These are phyloP conservation scores for Pediacus dermestoides DNA, from an alignment of 2,888 invertebrate genomes.

Conservation along the genomic window DNA sequence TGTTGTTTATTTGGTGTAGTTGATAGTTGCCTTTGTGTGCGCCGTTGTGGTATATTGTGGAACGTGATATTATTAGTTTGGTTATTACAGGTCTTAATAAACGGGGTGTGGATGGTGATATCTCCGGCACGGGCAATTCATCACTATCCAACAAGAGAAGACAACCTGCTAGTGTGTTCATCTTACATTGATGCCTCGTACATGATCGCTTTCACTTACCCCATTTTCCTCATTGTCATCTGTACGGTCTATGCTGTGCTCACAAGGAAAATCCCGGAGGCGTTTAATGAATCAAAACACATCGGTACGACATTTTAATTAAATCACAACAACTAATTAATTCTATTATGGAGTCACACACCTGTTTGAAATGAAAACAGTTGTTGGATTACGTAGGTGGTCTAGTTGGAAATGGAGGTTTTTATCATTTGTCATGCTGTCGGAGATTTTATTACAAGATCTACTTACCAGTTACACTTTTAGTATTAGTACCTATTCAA, in stretches of 20 bases:
- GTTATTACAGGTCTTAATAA: slow-evolving; percentile 69
- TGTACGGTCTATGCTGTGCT: slow-evolving; percentile 96
- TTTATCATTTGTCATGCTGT: too few relatives aligned
- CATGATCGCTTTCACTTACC: slow-evolving; percentile 92
- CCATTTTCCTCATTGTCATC: slow-evolving; percentile 82
- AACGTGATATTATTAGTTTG: slow-evolving; percentile 10
- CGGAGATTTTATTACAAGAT: too few relatives aligned
- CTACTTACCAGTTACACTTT: too few relatives aligned
- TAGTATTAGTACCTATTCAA: too few relatives aligned
- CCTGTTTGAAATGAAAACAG: too few relatives aligned
- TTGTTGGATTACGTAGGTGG: too few relatives aligned
- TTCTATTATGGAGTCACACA: too few relatives aligned
- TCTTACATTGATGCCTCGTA: slow-evolving; percentile 90
- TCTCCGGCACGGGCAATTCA: slow-evolving; percentile 85
- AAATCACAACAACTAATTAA: too few relatives aligned
- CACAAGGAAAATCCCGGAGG: slow-evolving; percentile 95
- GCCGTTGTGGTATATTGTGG: not conserved
- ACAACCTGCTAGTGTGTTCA: slow-evolving; percentile 89
- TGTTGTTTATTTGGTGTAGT: too few relatives aligned
- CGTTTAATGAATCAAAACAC: slow-evolving; percentile 97
- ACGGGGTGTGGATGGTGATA: slow-evolving; percentile 88
- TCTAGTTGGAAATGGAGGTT: too few relatives aligned
- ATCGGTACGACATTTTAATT: slow-evolving; percentile 87
- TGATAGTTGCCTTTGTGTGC: too few relatives aligned
- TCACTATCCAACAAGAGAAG: slow-evolving; percentile 87